These are phyloP conservation scores for Noctuana brunneofusca DNA, from an alignment of 2,888 invertebrate genomes.

Conservation along the genomic window DNA sequence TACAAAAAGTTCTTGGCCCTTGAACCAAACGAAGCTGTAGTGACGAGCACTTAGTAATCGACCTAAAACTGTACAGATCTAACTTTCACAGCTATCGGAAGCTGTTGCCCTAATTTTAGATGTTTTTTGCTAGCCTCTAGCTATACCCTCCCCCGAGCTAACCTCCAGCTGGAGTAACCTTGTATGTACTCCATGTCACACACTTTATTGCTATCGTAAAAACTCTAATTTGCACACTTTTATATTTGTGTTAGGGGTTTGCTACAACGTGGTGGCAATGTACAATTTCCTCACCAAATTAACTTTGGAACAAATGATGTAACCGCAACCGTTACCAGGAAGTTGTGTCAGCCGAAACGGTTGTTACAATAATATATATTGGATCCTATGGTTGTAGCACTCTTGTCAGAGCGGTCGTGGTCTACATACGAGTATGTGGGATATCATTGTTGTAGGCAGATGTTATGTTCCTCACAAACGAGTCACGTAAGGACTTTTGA, in stretches of 20 bases:
- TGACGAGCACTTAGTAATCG: not conserved
- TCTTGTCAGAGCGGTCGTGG: no score
- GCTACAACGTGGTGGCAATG: not conserved
- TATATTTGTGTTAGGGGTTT: not conserved
- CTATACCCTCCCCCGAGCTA: no score
- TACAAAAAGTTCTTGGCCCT: not conserved
- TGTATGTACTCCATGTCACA: not conserved
- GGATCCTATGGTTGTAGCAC: no score
- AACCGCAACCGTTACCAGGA: no score
- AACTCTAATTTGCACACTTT: not conserved
- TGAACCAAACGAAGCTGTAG: not conserved
- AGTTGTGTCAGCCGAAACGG: no score
- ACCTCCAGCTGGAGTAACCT: not conserved
- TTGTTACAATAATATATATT: no score
- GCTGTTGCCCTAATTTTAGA: conserved; percentile 9
- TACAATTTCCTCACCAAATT: not conserved
- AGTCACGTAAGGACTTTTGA: no score
- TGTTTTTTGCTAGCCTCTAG: not conserved
- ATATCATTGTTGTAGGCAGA: no score
- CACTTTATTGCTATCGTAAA: not conserved
- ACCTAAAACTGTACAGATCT: conserved; percentile 2
- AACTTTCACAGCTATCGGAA: conserved; percentile 16
- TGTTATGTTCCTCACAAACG: no score
- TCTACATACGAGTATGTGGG: no score
- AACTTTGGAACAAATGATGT: no score